Evolutionary conservation across 2,113 vertebrate genomes (phyloP).

Genomic region (Zapus hudsonius): DNA sequence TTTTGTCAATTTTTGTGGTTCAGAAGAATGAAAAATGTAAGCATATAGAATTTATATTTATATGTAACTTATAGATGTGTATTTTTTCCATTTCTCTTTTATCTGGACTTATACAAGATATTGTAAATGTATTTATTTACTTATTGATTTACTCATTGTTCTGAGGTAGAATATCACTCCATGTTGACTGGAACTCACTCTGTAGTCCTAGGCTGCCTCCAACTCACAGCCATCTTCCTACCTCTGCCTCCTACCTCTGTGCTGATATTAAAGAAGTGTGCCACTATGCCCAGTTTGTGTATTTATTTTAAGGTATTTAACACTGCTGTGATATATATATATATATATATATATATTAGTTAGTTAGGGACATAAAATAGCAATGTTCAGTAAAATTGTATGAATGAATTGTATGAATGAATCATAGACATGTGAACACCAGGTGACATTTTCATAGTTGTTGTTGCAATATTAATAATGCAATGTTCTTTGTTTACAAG

Average conservation of each 20-base stretch:
- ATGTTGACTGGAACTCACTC: too few species aligned
- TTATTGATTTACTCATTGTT: too few species aligned
- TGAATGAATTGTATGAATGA: neutral
- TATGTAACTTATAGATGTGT: neutral
- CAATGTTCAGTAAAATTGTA: neutral
- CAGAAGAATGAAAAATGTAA: neutral
- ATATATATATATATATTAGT: too few species aligned
- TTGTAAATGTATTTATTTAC: too few species aligned
- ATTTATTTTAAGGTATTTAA: neutral
- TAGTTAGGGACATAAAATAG: neutral
- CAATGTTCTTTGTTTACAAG: neutral
- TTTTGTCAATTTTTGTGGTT: slow-evolving; percentile 8
- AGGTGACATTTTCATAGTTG: neutral
- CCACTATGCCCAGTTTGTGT: neutral
- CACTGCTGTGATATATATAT: neutral
- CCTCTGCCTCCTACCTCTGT: too few species aligned
- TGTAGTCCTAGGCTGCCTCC: too few species aligned
- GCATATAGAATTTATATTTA: neutral
- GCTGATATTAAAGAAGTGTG: too few species aligned
- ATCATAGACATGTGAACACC: neutral
- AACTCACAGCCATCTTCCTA: too few species aligned
- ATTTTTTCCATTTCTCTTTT: neutral
- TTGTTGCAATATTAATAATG: neutral
- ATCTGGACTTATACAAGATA: neutral
- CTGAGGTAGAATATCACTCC: too few species aligned